Evolutionary conservation across 2,113 vertebrate species (phyloP), one percentile per base, ranked within the genome.

Genomic region (Hypomesus transpacificus): DNA sequence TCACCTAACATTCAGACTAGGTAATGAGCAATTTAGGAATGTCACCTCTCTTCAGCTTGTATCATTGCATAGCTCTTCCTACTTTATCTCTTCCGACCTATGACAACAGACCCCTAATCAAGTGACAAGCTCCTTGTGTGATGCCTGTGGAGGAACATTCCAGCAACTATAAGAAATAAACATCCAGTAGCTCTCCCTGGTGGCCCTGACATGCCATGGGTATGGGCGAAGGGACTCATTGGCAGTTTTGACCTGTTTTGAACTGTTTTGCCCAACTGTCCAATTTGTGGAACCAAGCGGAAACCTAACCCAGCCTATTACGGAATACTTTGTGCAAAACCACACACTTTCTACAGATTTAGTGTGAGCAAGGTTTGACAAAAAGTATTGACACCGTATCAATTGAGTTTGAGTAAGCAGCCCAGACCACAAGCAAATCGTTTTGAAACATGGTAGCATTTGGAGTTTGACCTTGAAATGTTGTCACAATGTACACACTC

Each of bases 101-200:
- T 46, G 39, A 46, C 39, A 46, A 13, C 39, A 46, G 39, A 46
- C 39, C 9, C 39, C 7, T 46, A 13, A 9, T 46, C 39, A 46
- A 46, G 39, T 46, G 39, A 46, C 39, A 46, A 46, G 39, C 39
- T 56, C 17, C 53, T 22, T 4, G 14, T 64, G 3, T 24, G 56
- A 75, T 26, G 60, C 51, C 69, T 60, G 34, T 69, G 34, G 60
- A 34, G 39, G 17, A 57, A 26, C 28, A 65, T 83, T 78, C 67
- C 64, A 72, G 68, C 56, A 75, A 68, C 69, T 71, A 59, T 69
- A 50, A 80, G 71, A 75, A 82, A 78, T 71, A 80, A 65, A 26
- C 80, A 83, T 46, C 39, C 4, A 46, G 39, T 79, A 89, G 87
- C 84, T 80, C 87, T 88, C 88, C 86, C 86, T 89, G 80, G 86